phyloP scores from a whole-genome alignment of 2,797 vertebrate genomes.

The Myotis planiceps region DNA sequence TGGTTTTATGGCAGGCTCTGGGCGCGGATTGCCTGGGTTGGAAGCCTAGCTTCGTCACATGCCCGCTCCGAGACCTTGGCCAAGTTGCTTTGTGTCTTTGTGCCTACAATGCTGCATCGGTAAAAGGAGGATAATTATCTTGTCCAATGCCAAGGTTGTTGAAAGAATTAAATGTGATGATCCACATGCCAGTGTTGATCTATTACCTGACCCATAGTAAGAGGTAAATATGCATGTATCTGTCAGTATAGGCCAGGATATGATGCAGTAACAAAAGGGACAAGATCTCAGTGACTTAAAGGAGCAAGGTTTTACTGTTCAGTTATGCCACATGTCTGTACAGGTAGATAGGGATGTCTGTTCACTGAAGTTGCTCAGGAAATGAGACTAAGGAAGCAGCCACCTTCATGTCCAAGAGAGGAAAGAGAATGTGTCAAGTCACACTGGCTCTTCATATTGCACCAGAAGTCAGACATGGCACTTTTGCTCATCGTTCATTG shows the following conservation, averaged over 20 bases:
- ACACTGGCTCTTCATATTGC: background rate
- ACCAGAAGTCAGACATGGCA: accelerated
- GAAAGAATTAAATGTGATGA: background rate
- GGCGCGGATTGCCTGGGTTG: background rate
- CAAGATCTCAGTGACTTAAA: background rate
- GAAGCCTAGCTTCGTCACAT: background rate
- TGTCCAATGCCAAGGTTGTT: background rate
- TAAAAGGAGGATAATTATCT: background rate
- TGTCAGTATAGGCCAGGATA: background rate
- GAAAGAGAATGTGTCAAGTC: background rate
- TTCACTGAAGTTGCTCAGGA: background rate
- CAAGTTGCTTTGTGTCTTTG: background rate
- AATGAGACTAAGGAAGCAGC: background rate
- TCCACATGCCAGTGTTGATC: background rate
- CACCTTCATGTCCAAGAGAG: background rate
- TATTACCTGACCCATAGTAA: too few species aligned
- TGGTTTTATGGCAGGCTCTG: background rate
- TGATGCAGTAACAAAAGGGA: background rate
- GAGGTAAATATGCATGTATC: background rate
- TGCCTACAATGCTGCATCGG: background rate
- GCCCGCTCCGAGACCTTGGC: background rate
- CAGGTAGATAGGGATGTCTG: background rate
- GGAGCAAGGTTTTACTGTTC: background rate
- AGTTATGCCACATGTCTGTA: background rate
- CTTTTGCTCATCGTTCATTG: background rate